Conservation (phyloP, 1,140 invertebrate species). For the Caenorhabditis elegans region WBcel235 BX284605.5:10568001-10568500, state of each 20-base stretch:
- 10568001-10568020: neutral
- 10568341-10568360: conserved; percentile 74
- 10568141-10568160: neutral
- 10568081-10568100: neutral
- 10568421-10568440: conserved; percentile 59
- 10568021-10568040: neutral
- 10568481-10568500: conserved; percentile 63
- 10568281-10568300: conserved; percentile 73
- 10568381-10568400: conserved; percentile 55
- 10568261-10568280: conserved; percentile 71
- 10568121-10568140: neutral
- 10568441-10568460: conserved; percentile 60
- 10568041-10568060: conserved; percentile 26
- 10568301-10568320: conserved; percentile 77
- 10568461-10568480: conserved; percentile 59
- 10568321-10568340: conserved; percentile 78
- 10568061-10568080: neutral
- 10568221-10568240: neutral
- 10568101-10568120: neutral
- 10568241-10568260: conserved; percentile 45
- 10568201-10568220: neutral
- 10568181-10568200: neutral
- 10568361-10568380: conserved; percentile 71
- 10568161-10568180: neutral
- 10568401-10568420: conserved; percentile 55